Conservation (phyloP, 2,888 invertebrate species). For the Tinea trinotella region DNA sequence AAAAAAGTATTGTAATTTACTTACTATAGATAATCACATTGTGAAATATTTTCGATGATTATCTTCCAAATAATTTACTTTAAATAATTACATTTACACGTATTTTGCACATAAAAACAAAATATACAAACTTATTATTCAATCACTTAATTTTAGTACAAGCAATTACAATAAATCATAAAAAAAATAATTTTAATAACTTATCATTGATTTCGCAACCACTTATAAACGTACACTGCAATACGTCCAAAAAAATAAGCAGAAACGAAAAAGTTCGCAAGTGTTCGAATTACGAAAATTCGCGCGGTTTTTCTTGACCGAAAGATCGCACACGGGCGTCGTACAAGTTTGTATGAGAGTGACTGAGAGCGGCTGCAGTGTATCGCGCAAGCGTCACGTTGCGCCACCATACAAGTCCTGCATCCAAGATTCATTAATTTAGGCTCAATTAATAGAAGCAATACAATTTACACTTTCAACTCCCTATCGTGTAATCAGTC, state of each 20-base stretch:
- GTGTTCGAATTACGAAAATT: slow-evolving; percentile 2
- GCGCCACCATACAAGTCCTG: slow-evolving; percentile 43
- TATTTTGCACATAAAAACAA: too few relatives aligned
- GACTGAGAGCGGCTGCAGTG: slow-evolving; percentile 31
- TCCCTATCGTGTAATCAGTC: background rate
- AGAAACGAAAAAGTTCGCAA: background rate
- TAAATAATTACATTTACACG: too few relatives aligned
- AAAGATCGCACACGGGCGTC: slow-evolving; percentile 7
- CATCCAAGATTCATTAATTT: slow-evolving; percentile 62
- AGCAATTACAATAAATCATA: too few relatives aligned
- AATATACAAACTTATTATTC: too few relatives aligned
- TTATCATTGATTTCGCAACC: too few relatives aligned
- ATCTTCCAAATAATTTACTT: too few relatives aligned
- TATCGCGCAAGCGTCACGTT: slow-evolving; percentile 64
- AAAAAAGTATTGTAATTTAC: too few relatives aligned
- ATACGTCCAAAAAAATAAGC: background rate
- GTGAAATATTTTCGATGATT: too few relatives aligned
- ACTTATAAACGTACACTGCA: too few relatives aligned
- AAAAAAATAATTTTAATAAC: too few relatives aligned
- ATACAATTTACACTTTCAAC: background rate
- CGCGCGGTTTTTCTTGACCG: slow-evolving; percentile 1
- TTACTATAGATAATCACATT: too few relatives aligned
- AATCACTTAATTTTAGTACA: too few relatives aligned
- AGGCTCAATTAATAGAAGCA: slow-evolving; percentile 60
- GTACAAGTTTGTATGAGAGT: background rate